Conservation (phyloP, 2,888 invertebrate genomes). For the Icerya purchasi region DNA sequence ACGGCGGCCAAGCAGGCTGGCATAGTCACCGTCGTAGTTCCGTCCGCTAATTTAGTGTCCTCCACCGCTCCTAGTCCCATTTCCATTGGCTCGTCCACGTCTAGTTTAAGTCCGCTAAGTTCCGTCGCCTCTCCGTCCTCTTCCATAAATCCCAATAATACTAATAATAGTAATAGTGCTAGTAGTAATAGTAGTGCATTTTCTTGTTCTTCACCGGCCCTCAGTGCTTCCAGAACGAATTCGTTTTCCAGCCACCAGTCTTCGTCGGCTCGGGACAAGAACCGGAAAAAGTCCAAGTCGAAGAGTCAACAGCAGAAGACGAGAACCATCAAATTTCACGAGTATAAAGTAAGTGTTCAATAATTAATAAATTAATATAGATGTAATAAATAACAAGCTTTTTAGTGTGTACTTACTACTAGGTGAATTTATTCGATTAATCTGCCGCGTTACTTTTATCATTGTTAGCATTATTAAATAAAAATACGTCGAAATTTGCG, state of each 20-base stretch:
- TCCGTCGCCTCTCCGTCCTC: conserved; percentile 27
- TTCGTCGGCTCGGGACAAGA: conserved; percentile 40
- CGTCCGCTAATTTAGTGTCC: conserved; percentile 19
- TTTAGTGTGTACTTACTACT: no score
- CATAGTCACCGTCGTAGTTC: conserved; percentile 42
- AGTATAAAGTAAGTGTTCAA: conserved; percentile 40
- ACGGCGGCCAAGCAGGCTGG: conserved; percentile 41
- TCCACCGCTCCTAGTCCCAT: conserved; percentile 28
- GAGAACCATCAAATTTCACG: conserved; percentile 87
- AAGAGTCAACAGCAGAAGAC: conserved; percentile 53
- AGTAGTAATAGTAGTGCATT: conserved; percentile 12
- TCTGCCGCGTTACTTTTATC: no score
- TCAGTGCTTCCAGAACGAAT: conserved; percentile 21
- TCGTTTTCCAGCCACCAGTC: conserved; percentile 19
- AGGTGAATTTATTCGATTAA: no score
- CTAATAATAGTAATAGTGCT: conserved; percentile 19
- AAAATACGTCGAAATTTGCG: no score
- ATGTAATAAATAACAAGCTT: no score
- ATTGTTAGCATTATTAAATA: no score
- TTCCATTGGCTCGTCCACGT: conserved; percentile 37
- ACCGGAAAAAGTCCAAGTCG: conserved; percentile 57
- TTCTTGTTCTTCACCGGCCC: conserved; percentile 15
- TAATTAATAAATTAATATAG: no score
- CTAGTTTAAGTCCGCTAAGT: conserved; percentile 28
- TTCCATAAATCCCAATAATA: no score